Evolutionary conservation across 2,797 vertebrate genomes (phyloP), one percentile per base, ranked within the genome.

Genomic region (Falco biarmicus): DNA sequence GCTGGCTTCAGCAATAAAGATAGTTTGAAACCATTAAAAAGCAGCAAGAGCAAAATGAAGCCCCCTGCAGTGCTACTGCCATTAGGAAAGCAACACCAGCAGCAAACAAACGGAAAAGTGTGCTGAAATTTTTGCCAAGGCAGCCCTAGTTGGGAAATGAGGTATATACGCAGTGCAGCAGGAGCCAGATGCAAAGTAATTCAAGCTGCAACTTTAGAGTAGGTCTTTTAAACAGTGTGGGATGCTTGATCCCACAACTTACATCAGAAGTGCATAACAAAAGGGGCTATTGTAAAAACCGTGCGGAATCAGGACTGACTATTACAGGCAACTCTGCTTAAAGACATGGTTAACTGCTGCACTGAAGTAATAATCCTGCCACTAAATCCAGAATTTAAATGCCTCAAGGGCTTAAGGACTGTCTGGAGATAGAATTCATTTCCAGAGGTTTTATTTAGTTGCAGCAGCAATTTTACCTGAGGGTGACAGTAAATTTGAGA

Each of bases 391-490:
- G 89, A 96, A 95, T 93, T 95, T 91, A 96, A 97, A 96, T 95
- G 94, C 93, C 97, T 95, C 92, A 11, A 75, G 95, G 97, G 93
- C 41, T 95, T 95, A 95, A 95, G 82, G 94, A 79, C 71, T 93
- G 93, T 94, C 93, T 79, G 80, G 84, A 89, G 91, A 66, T 47
- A 53, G 90, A 96, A 97, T 96, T 97, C 87, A 95, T 97, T 97
- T 97, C 95, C 94, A 84, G 90, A 69, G 92, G 84, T 96, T 97
- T 97, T 95, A 96, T 97, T 98, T 96, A 92, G 95, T 96, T 89
- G 94, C 94, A 94, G 93, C 73, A 93, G 79, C 94, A 93, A 95
- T 96, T 96, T 97, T 93, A 97, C 97, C 95, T 96, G 94, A 89
- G 95, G 96, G 82, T 76, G 94, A 93, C 79, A 94, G 86, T 93